phyloP scores from a whole-genome alignment of 1,140 invertebrate genomes.

The Latrodectus geometricus region DNA sequence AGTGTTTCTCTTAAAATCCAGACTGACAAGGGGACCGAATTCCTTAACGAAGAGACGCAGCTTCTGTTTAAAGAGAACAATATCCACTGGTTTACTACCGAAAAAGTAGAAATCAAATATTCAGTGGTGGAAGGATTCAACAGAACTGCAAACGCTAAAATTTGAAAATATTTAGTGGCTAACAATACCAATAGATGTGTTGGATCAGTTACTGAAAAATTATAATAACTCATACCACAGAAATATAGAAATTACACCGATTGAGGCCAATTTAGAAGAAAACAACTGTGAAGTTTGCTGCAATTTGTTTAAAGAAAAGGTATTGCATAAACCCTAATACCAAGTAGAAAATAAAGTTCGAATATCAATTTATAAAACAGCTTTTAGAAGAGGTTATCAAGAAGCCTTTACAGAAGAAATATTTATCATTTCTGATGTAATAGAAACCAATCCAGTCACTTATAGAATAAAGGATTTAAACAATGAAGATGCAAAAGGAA shows the following conservation, averaged over 20 bases:
- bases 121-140: slow-evolving; percentile 66
- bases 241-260: slow-evolving; percentile 64
- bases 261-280: slow-evolving; percentile 48
- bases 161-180: slow-evolving; percentile 65
- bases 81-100: slow-evolving; percentile 59
- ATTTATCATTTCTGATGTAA: slow-evolving; percentile 59
- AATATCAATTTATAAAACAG: slow-evolving; percentile 57
- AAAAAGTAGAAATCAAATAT: slow-evolving; percentile 66
- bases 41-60: too few species aligned
- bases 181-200: slow-evolving; percentile 60
- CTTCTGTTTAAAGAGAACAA: too few species aligned
- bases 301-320: not conserved
- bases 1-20: too few species aligned
- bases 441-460: too few species aligned
- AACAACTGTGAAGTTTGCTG: slow-evolving; percentile 39
- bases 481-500: too few species aligned
- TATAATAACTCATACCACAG: slow-evolving; percentile 65
- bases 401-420: slow-evolving; percentile 64
- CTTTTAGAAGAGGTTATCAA: slow-evolving; percentile 64
- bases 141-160: slow-evolving; percentile 64
- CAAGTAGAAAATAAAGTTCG: slow-evolving; percentile 62
- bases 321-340: not conserved
- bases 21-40: too few species aligned
- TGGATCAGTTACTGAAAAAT: slow-evolving; percentile 63
- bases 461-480: too few species aligned